Base-by-base conservation (phyloP, 2,113 vertebrate species). In the Aegypius monachus region DNA sequence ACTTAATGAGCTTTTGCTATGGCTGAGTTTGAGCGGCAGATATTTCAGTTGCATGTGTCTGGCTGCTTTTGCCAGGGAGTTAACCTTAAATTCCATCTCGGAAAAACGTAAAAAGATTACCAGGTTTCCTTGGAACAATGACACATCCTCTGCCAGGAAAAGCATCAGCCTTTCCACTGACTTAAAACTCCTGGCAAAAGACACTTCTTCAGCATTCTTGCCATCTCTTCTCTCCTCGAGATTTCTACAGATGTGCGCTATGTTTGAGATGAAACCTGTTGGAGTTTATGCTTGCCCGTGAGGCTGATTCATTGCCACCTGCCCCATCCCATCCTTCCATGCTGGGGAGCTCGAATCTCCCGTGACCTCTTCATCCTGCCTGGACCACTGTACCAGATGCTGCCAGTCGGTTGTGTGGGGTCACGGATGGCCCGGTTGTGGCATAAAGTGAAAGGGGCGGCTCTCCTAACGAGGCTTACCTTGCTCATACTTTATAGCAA, bases 151-250 rank as follows among this genome's bases (percentile, higher is more conserved):
- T 92, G 93, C 93, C 94, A 96, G 92, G 81, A 81, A 91, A 53
- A 94, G 75, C 70, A 81, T 91, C 93, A 95, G 34, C 70, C 53
- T 95, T 96, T 95, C 94, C 96, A 81, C 48, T 93, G 81, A 20
- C 52, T 75, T 38, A 3, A 55, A 83, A 7, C 87, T 62, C 40
- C 66, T 95, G 90, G 81, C n/a, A 4, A 3, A 53, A 59, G 65
- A 9, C 25, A 6, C 29, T 27, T 36, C 59, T 43, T 16, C 55
- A 16, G 74, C 6, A 0, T 74, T 74, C 58, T 32, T 75, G 56
- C 80, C 63, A 8, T 55, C 70, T 31, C 56, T 16, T 25, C 32
- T 15, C 61, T 87, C 59, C 55, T 48, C 2, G 8, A 23, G 38
- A 3, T 43, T 31, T 18, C 80, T 67, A 0, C 45, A 70, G 80